Evolutionary conservation across 2,113 vertebrate genomes (phyloP), one percentile per base, ranked within the genome.

Genomic region (Myotis davidii): DNA sequence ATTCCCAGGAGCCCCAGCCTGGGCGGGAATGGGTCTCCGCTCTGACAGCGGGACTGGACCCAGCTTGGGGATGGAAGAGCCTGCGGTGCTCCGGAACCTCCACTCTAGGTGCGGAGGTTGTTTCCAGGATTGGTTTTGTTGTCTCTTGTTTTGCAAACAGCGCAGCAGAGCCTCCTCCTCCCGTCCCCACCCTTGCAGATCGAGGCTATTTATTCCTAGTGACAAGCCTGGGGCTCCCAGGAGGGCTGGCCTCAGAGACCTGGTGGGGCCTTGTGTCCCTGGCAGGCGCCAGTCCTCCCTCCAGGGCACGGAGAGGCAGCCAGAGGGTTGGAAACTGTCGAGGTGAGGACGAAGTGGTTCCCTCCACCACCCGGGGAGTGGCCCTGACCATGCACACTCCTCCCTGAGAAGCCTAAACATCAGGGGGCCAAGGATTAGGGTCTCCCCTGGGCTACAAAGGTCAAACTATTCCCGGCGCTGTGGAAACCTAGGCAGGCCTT

Each of bases 191-290:
- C 64, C 73, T 59, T 67, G 79, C 89, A 95, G 65, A 91, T 82
- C 0, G 1, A 92, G 39, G 94, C 96, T 98, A 98, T 98, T 98
- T 98, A 97, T 98, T 97, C 92, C 94, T 93, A 95, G 97, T 97
- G 97, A 97, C 96, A 97, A 97, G 96, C 93, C 94, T 94, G 82
- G 95, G 78, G 90, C 94, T 95, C 90, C 94, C 95, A 72, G 45
- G 78, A 59, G 95, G 59, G 91, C 0, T 86, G 95, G 95, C 88
- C 96, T 95, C 78, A 91, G 96, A 91, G 94, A 94, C 94, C 94
- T 93, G 69, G 92, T 97, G 88, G 95, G 95, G 94, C 94, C 88
- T 73, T 7, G 4, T 93, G 95, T 96, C 91, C 95, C 95, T 90
- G 93, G 95, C 96, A 91, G 79, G 42, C 29, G 10, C 64, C 84